A percentile compares a stretch with the other conserved stretches of the same genome.
Conservation (phyloP, 2,797 vertebrate genomes). For the Sebastes kiyomatsui region DNA sequence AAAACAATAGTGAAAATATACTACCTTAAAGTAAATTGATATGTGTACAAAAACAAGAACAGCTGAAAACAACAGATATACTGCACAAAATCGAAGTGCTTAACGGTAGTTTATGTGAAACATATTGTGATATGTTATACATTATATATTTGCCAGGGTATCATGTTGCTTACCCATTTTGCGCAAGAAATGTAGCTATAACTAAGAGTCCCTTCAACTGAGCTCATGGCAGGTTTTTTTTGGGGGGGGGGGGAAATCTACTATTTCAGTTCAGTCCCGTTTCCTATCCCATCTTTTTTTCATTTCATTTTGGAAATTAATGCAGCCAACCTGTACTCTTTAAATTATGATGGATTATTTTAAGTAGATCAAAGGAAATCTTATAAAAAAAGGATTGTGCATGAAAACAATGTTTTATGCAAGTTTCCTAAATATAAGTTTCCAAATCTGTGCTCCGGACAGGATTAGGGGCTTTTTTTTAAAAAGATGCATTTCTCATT, state of each 20-base stretch:
- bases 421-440: constrained; percentile 40
- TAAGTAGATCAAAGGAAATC: constrained; percentile 70
- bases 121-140: constrained; percentile 25
- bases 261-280: neutral
- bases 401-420: constrained; percentile 42
- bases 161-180: constrained; percentile 20
- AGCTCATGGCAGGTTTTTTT: constrained; percentile 17
- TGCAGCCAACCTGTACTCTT: constrained; percentile 61
- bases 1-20: constrained; percentile 79
- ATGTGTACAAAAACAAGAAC: constrained; percentile 55
- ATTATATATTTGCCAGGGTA: constrained; percentile 9
- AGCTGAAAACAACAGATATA: constrained; percentile 43
- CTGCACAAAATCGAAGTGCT: constrained; percentile 48
- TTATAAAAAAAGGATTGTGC: constrained; percentile 57
- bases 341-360: constrained; percentile 66
- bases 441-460: constrained; percentile 41
- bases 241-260: neutral
- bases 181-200: neutral
- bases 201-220: constrained; percentile 15
- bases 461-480: constrained; percentile 47
- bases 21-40: constrained; percentile 66
- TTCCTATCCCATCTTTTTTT: constrained; percentile 40
- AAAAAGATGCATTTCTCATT: neutral
- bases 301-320: constrained; percentile 67
- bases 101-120: constrained; percentile 43